Evolutionary conservation across 2,113 vertebrate species (phyloP).

Genomic region (Bettongia penicillata): DNA sequence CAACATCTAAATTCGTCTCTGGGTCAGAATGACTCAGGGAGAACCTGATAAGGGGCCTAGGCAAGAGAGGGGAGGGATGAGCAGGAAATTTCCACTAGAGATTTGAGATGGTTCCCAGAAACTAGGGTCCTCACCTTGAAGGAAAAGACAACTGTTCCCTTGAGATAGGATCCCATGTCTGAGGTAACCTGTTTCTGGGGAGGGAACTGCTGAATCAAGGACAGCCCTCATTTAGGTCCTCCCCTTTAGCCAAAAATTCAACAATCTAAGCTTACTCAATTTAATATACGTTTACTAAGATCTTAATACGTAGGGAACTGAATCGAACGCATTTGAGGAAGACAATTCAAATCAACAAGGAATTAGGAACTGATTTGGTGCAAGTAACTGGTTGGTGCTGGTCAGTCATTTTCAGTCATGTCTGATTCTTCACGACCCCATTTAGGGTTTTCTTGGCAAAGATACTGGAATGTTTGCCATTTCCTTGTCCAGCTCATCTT

Average conservation of each 20-base stretch:
- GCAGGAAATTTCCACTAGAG: slow-evolving; percentile 73
- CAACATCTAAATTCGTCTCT: slow-evolving; percentile 78
- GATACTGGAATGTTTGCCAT: too few relatives aligned
- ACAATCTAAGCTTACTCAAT: neutral
- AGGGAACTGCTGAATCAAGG: neutral
- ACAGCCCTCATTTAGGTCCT: neutral
- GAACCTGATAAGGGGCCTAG: slow-evolving; percentile 75
- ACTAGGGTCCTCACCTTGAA: slow-evolving; percentile 38
- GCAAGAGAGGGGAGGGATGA: slow-evolving; percentile 42
- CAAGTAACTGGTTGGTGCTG: neutral
- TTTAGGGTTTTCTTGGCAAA: too few relatives aligned
- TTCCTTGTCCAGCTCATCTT: too few relatives aligned
- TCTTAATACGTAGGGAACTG: neutral
- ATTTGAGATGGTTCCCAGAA: slow-evolving; percentile 19
- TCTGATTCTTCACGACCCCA: neutral
- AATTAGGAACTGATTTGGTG: neutral
- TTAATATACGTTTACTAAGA: neutral
- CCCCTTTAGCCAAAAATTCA: slow-evolving; percentile 26
- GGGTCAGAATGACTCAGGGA: slow-evolving; percentile 77
- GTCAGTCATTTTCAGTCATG: neutral
- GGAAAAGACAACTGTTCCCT: slow-evolving; percentile 16
- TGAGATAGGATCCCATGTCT: neutral
- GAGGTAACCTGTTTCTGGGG: neutral
- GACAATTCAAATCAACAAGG: neutral
- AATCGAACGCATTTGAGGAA: neutral